Conservation (phyloP, 1,140 invertebrate genomes). For the Drosophila dunni region DNA sequence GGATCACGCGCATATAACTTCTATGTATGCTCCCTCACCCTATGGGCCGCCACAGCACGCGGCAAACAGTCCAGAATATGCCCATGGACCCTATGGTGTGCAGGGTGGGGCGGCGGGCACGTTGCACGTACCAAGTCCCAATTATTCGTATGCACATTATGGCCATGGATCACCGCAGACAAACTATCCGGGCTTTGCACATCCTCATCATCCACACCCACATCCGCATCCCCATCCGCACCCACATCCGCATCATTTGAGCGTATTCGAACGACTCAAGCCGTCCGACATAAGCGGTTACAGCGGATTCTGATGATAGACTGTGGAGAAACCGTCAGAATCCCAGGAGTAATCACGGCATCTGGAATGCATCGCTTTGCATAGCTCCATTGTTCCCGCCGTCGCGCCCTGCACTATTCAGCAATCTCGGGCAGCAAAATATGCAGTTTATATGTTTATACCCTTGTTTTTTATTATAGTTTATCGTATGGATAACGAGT, state of each 20-base stretch:
- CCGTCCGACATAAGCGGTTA: constrained; percentile 79
- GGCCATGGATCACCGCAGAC: constrained; percentile 53
- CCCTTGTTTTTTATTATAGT: constrained; percentile 41
- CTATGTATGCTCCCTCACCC: constrained; percentile 55
- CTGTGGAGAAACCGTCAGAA: not conserved
- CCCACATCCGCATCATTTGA: constrained; percentile 69
- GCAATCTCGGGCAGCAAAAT: constrained; percentile 62
- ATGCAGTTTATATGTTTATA: constrained; percentile 47
- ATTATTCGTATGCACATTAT: constrained; percentile 71
- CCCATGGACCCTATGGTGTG: constrained; percentile 33
- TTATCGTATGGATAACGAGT: constrained; percentile 44
- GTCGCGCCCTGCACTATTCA: constrained; percentile 52
- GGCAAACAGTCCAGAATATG: constrained; percentile 56
- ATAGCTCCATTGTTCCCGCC: not conserved
- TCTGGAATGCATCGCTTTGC: not conserved
- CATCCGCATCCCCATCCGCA: constrained; percentile 69
- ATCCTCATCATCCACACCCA: constrained; percentile 49
- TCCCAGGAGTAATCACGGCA: not conserved
- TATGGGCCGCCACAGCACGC: constrained; percentile 42
- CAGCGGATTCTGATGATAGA: constrained; percentile 68
- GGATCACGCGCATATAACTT: constrained; percentile 64
- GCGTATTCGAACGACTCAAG: constrained; percentile 81
- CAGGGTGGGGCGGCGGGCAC: constrained; percentile 59
- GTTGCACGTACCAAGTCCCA: constrained; percentile 78
- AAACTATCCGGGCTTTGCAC: constrained; percentile 53